Evolutionary conservation across 2,113 vertebrate species (phyloP).

Genomic region (Mohoua ochrocephala): DNA sequence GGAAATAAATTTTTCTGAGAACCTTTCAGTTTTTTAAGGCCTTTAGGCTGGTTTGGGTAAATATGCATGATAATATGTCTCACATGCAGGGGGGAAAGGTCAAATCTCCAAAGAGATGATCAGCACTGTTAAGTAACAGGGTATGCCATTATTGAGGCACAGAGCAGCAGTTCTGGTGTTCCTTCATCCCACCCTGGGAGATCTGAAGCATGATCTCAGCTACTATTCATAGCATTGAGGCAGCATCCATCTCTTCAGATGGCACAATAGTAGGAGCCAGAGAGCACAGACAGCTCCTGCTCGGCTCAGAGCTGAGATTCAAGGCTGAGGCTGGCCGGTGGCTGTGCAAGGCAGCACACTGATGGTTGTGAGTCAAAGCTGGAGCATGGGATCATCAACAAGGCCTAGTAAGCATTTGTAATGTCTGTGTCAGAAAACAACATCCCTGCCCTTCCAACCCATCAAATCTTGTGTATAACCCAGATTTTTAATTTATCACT

Average conservation of each 20-base stretch:
- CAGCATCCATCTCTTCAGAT: background rate
- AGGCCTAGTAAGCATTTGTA: background rate
- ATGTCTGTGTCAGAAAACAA: background rate
- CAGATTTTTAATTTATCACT: background rate
- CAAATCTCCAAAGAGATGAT: background rate
- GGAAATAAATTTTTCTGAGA: constrained; percentile 75
- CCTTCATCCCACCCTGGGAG: background rate
- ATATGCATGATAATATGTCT: background rate
- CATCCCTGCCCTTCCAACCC: background rate
- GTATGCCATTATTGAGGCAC: background rate
- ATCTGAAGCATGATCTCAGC: background rate
- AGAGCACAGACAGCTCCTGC: background rate
- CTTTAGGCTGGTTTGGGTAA: background rate
- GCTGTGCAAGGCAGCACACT: background rate
- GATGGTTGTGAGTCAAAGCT: background rate
- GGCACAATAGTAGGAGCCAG: background rate
- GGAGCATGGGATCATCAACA: background rate
- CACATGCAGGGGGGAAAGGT: background rate
- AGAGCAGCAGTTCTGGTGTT: background rate
- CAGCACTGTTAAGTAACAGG: background rate
- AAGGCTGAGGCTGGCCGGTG: background rate
- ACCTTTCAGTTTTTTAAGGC: background rate
- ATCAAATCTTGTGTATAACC: background rate
- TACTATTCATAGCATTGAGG: background rate
- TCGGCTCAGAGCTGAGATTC: background rate